A percentile compares a stretch with the other conserved stretches of the same genome.
These are phyloP conservation scores for Corydoras maculifer DNA, from an alignment of 2,113 vertebrate species.

Conservation along the genomic window DNA sequence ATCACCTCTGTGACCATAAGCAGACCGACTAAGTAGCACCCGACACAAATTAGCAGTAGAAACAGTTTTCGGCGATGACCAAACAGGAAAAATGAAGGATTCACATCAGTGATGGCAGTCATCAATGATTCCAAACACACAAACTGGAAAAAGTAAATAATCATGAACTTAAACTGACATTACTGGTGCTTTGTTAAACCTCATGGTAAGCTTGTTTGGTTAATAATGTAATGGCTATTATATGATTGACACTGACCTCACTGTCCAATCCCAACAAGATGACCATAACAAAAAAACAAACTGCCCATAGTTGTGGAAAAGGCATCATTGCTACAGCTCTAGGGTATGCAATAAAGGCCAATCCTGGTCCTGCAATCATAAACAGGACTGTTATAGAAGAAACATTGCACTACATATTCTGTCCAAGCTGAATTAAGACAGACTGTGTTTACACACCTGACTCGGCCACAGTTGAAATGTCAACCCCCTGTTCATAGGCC, in stretches of 20 bases:
- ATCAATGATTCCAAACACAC: slow-evolving; percentile 66
- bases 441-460: slow-evolving; percentile 61
- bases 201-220: no score
- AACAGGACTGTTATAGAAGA: background rate
- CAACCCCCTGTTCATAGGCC: slow-evolving; percentile 75
- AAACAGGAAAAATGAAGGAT: slow-evolving; percentile 60
- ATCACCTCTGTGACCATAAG: slow-evolving; percentile 71
- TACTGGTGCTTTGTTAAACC: no score
- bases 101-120: slow-evolving; percentile 63
- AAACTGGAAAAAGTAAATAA: slow-evolving; percentile 56
- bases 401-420: background rate
- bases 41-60: slow-evolving; percentile 56
- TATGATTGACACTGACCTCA: slow-evolving; percentile 51
- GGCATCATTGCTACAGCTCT: slow-evolving; percentile 74
- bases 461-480: slow-evolving; percentile 81
- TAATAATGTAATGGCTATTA: background rate
- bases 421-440: background rate
- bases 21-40: slow-evolving; percentile 62
- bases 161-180: no score
- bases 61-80: slow-evolving; percentile 68
- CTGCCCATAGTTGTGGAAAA: slow-evolving; percentile 67
- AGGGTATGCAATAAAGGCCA: slow-evolving; percentile 72
- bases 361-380: slow-evolving; percentile 61
- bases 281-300: slow-evolving; percentile 72
- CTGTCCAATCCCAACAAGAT: slow-evolving; percentile 70